Conservation (phyloP, 53 echinoderm and acorn worm species). For the Zoroaster sp. region DNA sequence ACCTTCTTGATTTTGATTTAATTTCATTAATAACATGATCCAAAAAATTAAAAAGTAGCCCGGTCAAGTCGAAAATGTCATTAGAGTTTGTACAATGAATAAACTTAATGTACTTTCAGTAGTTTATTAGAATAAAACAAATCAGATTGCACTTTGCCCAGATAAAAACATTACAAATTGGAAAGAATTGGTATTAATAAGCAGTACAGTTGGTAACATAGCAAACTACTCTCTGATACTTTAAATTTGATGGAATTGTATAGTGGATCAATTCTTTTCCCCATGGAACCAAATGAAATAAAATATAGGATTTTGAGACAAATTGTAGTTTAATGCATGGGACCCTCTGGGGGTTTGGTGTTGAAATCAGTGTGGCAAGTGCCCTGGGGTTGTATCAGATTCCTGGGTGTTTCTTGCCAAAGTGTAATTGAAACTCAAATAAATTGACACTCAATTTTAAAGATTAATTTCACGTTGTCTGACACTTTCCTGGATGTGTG, state of each 20-base stretch:
- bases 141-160: too few species aligned
- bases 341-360: background rate
- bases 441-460: background rate
- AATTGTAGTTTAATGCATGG: background rate
- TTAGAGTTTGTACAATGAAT: too few species aligned
- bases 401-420: background rate
- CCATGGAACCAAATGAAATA: background rate
- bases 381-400: background rate
- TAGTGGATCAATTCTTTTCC: background rate
- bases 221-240: too few species aligned
- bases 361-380: background rate
- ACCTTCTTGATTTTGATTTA: too few species aligned
- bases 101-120: too few species aligned
- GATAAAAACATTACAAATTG: slow-evolving; percentile 11
- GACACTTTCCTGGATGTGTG: background rate
- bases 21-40: too few species aligned
- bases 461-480: background rate
- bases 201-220: too few species aligned
- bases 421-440: background rate
- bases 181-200: too few species aligned
- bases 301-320: background rate
- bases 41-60: too few species aligned
- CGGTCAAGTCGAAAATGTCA: too few species aligned
- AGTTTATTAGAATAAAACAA: too few species aligned
- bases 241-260: background rate